phyloP scores from a whole-genome alignment of 2,888 invertebrate genomes.

The Cerceris ruficornis region DNA sequence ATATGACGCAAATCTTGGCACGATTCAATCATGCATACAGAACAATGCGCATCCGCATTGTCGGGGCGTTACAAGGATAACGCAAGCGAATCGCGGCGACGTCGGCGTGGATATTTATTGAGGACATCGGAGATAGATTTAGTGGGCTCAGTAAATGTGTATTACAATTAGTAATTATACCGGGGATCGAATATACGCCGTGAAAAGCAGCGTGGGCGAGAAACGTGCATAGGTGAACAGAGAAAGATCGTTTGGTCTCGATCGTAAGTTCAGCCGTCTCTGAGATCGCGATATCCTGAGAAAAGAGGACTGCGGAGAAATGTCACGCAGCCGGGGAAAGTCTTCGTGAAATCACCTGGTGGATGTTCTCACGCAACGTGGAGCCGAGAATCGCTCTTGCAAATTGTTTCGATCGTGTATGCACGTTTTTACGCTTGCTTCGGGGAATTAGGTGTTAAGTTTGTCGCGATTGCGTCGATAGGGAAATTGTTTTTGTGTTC shows the following conservation, averaged over 20 bases:
- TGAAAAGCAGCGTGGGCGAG: constrained; percentile 62
- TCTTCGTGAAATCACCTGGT: constrained; percentile 38
- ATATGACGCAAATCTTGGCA: background rate
- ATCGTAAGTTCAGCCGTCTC: constrained; percentile 51
- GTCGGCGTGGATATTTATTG: constrained; percentile 29
- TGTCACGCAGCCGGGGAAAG: constrained; percentile 55
- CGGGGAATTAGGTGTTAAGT: too few species aligned
- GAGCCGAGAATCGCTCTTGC: constrained; percentile 5
- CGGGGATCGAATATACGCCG: constrained; percentile 55
- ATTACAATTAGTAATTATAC: constrained; percentile 71
- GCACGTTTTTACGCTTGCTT: too few species aligned
- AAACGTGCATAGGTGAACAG: constrained; percentile 28
- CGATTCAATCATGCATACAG: constrained; percentile 33
- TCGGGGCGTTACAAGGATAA: constrained; percentile 29
- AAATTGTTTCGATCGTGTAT: constrained; percentile 3
- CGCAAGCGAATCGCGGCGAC: constrained; percentile 21
- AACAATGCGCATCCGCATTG: constrained; percentile 39
- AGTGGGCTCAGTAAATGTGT: constrained; percentile 49
- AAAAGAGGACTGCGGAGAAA: constrained; percentile 52
- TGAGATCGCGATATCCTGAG: constrained; percentile 51
- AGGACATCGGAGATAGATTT: constrained; percentile 42
- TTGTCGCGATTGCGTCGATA: too few species aligned
- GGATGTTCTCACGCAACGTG: constrained; percentile 46
- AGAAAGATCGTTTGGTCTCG: constrained; percentile 34
- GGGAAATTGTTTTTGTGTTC: too few species aligned